Evolutionary conservation across 1,140 invertebrate species (phyloP).

Genomic region (Thaumatotibia leucotreta): DNA sequence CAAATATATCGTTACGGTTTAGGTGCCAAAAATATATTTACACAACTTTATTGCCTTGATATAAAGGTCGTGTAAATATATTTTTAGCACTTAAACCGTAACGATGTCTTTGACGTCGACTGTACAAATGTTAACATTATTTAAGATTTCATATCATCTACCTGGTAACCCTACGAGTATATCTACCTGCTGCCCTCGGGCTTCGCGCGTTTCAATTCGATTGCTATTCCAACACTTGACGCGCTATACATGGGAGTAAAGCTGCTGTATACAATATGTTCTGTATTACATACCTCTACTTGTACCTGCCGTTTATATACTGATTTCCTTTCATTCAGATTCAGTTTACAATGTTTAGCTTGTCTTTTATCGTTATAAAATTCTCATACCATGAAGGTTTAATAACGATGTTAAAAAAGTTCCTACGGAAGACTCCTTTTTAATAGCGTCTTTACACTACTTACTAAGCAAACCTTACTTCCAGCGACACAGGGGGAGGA

Average conservation of each 20-base stretch:
- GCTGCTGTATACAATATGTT: background rate
- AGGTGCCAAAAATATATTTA: too few species aligned
- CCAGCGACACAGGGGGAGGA: slow-evolving; percentile 2
- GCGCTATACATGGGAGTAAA: slow-evolving; percentile 33
- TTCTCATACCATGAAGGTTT: background rate
- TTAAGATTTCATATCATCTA: too few species aligned
- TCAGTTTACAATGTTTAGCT: background rate
- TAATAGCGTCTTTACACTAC: background rate
- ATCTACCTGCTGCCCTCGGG: slow-evolving; percentile 37
- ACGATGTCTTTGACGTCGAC: too few species aligned
- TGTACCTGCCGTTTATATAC: slow-evolving; percentile 18
- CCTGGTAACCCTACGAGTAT: too few species aligned
- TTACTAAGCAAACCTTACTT: background rate
- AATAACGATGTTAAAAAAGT: slow-evolving; percentile 24
- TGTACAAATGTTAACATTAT: too few species aligned
- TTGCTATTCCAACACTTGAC: slow-evolving; percentile 40
- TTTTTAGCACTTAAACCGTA: too few species aligned
- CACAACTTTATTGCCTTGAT: too few species aligned
- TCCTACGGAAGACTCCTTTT: background rate
- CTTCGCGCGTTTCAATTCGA: slow-evolving; percentile 43
- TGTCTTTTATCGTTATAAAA: background rate
- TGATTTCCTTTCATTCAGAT: background rate
- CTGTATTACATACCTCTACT: slow-evolving; percentile 4
- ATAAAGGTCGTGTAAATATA: too few species aligned
- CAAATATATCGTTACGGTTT: too few species aligned